Evolutionary conservation across 2,113 vertebrate species (phyloP), one percentile per base, ranked within the genome.

Genomic region (Prochilodus magdalenae): DNA sequence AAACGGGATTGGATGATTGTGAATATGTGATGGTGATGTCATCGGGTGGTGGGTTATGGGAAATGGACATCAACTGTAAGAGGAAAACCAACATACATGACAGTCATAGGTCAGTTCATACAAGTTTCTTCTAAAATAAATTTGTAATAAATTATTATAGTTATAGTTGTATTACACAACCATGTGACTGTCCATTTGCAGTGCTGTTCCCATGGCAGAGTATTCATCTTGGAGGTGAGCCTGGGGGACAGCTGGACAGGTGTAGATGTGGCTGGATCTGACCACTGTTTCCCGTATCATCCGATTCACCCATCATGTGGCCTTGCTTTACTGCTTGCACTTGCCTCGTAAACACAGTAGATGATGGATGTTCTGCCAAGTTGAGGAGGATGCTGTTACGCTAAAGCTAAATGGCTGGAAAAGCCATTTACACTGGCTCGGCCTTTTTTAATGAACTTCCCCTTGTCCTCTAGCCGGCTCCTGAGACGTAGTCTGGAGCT

Each of bases 331-430:
- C 24, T 33, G 36, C n/a, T 73, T 77, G 65, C 47, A 7, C 10
- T 47, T 40, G 70, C 57, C 63, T 65, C 40, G 67, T 82, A 84
- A 76, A 75, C 77, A 70, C 67, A 0, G 59, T 55, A 66, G 13
- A 44, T 71, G 77, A 86, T 79, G 77, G 60, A 77, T 77, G 82
- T 55, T 63, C 72, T 81, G 51, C 53, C n/a, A 30, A 33, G 47
- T 22, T 33, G 7, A 26, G 62, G 44, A 36, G 7, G 30, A 20
- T 22, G 27, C 24, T 15, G 66, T 13, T 12, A n/a, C 12, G 20
- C 33, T 40, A 18, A 53, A n/a, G 33, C 33, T 33, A 47, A 76
- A 22, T 27, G 26, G 51, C 76, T 86, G 84, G 76, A 70, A 73
- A 80, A 83, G 27, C 71, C 80, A 78, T 84, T 80, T 77, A 55